Conservation (phyloP, 2,888 invertebrate species). For the Acholoe squamosa region DNA sequence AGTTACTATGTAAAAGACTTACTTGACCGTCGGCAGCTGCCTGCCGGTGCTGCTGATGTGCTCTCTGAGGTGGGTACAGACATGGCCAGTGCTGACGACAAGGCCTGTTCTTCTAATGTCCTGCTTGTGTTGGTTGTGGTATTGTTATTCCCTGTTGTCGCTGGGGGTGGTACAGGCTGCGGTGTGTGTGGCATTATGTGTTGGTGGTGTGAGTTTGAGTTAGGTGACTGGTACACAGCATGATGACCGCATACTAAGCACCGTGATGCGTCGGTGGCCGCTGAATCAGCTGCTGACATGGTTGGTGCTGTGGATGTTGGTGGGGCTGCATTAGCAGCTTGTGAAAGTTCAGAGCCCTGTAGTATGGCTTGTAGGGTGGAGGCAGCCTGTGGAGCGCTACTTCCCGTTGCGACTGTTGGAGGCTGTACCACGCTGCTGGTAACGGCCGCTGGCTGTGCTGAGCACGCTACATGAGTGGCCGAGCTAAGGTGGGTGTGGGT, state of each 20-base stretch:
- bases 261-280: neutral
- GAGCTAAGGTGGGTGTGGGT: neutral
- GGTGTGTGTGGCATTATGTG: conserved; percentile 27
- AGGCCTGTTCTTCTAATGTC: neutral
- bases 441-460: neutral
- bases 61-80: neutral
- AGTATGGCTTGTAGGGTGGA: conserved; percentile 36
- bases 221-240: conserved; percentile 37
- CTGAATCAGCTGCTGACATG: neutral
- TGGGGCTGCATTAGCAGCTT: neutral
- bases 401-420: neutral
- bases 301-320: neutral
- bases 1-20: neutral
- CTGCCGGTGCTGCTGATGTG: neutral
- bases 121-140: neutral
- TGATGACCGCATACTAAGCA: conserved; percentile 48
- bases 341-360: neutral
- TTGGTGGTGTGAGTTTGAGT: conserved; percentile 29
- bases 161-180: neutral
- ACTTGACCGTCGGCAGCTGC: neutral
- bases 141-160: no score
- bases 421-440: neutral
- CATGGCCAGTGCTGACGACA: neutral
- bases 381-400: neutral
- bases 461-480: neutral